Percentiles rank a stretch among this genome's conserved stretches.
phyloP scores from a whole-genome alignment of 2,888 invertebrate genomes.

The Tinea trinotella region DNA sequence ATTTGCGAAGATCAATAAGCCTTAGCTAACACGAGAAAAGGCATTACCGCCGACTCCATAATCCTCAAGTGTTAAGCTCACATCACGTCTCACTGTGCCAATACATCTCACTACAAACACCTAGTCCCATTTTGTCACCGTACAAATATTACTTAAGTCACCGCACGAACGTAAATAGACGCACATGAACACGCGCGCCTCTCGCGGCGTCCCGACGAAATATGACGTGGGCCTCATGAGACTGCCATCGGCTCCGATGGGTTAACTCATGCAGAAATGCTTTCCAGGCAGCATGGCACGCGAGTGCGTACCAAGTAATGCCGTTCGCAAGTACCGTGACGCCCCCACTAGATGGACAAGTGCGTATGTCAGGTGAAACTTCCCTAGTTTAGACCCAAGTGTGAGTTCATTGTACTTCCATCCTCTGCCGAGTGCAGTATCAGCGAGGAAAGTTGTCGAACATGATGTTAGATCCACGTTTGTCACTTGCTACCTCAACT shows the following conservation, averaged over 20 bases:
- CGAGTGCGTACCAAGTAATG: conserved; percentile 7
- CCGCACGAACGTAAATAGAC: conserved; percentile 8
- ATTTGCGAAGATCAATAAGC: conserved; percentile 35
- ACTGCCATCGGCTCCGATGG: neutral
- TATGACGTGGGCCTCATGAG: conserved; percentile 8
- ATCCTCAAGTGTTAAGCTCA: conserved; percentile 28
- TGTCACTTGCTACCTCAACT: conserved; percentile 5
- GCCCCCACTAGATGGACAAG: conserved; percentile 11
- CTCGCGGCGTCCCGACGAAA: conserved; percentile 9
- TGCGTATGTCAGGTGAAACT: conserved; percentile 16
- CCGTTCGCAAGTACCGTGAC: conserved; percentile 6
- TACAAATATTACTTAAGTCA: neutral
- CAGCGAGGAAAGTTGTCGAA: conserved; percentile 47
- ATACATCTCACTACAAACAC: conserved; percentile 45
- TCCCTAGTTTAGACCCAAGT: conserved; percentile 4
- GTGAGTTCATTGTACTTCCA: conserved; percentile 9
- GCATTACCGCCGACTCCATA: conserved; percentile 26
- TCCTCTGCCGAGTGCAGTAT: conserved; percentile 16
- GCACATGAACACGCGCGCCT: conserved; percentile 6
- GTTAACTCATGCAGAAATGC: conserved; percentile 15
- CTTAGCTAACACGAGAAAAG: conserved; percentile 40
- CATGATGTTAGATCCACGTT: conserved; percentile 29
- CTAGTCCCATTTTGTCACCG: conserved; percentile 32
- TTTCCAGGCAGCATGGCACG: conserved; percentile 5
- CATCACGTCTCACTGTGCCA: conserved; percentile 37